Base-by-base conservation (phyloP, 2,888 invertebrate species). In the Tortricodes alternella region DNA sequence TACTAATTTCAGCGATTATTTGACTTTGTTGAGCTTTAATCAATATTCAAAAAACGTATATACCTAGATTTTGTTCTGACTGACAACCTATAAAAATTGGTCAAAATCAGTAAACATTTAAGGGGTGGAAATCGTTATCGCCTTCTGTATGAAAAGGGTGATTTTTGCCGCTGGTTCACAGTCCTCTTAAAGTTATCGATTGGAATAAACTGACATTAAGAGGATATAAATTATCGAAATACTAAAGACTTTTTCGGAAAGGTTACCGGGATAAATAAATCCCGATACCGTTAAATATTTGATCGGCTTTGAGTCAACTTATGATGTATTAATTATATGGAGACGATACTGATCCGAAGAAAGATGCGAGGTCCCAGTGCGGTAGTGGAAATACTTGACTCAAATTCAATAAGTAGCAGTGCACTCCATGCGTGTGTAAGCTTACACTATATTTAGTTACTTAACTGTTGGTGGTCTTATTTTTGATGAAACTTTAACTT, bases 281-380 rank as follows among this genome's bases (percentile, higher is more conserved):
- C 73, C 68, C 69, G 69, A 82, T 76, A 79, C 84, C 86, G 83
- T 89, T 85, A 83, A 88, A 85, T 81, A 79, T 82, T 81, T 85
- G 81, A 86, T 85, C 81, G 86, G 89, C 85, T 89, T 87, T 85
- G 75, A 73, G 89, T 89, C 89, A 80, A 70, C 67, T 73, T 74
- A 75, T 79, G 79, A 85, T 83, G 78, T 73, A 84, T 80, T 59
- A 56, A 29, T 29, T 29, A 29, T 23, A n/a, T 37, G 38, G 73
- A 73, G 72, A 66, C 73, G 65, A 63, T 64, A 66, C 58, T 56
- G 61, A 67, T 59, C 64, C 67, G 67, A 66, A 68, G 57, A 59
- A 37, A 23, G 9, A 5, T 9, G 18, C 19, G 27, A 48, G 13
- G 13, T n/a, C 38, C 9, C 16, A 15, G 16, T 8, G 29, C 37